Base-by-base conservation (phyloP, 2,888 invertebrate genomes). In the Dryobotodes eremita region DNA sequence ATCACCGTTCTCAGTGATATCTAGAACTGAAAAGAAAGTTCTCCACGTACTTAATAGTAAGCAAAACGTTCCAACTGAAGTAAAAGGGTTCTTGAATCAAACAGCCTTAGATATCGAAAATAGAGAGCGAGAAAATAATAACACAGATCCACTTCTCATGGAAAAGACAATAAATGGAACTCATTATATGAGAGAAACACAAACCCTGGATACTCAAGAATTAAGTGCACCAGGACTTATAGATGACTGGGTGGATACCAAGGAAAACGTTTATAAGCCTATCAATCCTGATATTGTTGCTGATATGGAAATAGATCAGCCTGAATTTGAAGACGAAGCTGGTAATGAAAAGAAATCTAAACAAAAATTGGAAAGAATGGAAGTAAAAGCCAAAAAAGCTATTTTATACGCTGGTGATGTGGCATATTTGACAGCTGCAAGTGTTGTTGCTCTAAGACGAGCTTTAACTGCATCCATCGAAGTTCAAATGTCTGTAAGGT, bases 321-420 rank as follows among this genome's bases (percentile, higher is more conserved):
- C 94, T 13, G 96, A 96, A 46, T 89, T 92, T 46, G 95, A 95
- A 64, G 96, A 96, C 0, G 94, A 95, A 64, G 77, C 80, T 53
- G 85, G 86, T 7, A 96, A 91, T 80, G 95, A 94, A 79, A 96
- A 95, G 86, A 95, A 91, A 89, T 89, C 92, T 3, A 96, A 96
- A 85, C 92, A 93, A 81, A 96, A 94, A 89, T 71, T 95, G 42
- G 97, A 96, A 77, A 93, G 90, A 79, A 89, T 96, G 42, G 97
- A 97, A 91, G 88, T 95, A 0, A 96, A 95, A 89, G 97, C 97
- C 3, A 97, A 97, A 80, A 96, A 96, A 89, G 97, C 97, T 65
- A 97, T 97, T 76, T 88, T 96, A 23, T 96, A 96, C 69, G 96
- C 97, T n/a, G 96, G 97, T 55, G 96, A 97, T 85, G 96, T 97